A percentile compares a stretch with the other conserved stretches of the same genome.
Evolutionary conservation across 2,797 vertebrate genomes (phyloP).

Genomic region (Mionectes olivaceus): DNA sequence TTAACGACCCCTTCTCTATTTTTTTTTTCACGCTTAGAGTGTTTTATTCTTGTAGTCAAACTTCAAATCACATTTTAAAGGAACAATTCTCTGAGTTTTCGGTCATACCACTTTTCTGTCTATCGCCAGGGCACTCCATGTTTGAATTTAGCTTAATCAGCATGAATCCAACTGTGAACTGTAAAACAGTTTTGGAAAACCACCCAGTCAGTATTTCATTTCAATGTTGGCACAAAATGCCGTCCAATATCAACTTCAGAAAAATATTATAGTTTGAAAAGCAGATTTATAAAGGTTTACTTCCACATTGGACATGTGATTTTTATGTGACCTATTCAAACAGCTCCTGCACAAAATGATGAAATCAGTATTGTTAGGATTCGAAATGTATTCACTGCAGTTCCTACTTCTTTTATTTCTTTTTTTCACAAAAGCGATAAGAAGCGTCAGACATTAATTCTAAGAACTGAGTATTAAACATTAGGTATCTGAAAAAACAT

Average conservation of each 20-base stretch:
- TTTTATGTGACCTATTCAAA: background rate
- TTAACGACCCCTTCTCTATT: background rate
- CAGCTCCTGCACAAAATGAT: background rate
- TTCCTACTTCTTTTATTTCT: background rate
- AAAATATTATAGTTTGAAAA: background rate
- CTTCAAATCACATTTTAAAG: background rate
- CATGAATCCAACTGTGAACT: background rate
- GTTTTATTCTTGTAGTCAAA: background rate
- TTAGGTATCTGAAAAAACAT: background rate
- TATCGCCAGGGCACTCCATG: background rate
- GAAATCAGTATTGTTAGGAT: background rate
- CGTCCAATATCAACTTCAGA: background rate
- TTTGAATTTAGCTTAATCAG: background rate
- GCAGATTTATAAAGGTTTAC: background rate
- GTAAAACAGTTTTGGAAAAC: background rate
- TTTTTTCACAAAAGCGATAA: background rate
- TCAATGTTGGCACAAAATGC: background rate
- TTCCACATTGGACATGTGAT: background rate
- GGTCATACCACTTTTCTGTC: background rate
- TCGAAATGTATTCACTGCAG: background rate
- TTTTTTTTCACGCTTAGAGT: background rate
- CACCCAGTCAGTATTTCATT: background rate
- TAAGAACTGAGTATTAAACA: background rate
- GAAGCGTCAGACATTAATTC: background rate
- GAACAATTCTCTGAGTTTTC: background rate